Evolutionary conservation across 2,888 invertebrate genomes (phyloP), one percentile per base, ranked within the genome.

Genomic region (Dasypolia templi): DNA sequence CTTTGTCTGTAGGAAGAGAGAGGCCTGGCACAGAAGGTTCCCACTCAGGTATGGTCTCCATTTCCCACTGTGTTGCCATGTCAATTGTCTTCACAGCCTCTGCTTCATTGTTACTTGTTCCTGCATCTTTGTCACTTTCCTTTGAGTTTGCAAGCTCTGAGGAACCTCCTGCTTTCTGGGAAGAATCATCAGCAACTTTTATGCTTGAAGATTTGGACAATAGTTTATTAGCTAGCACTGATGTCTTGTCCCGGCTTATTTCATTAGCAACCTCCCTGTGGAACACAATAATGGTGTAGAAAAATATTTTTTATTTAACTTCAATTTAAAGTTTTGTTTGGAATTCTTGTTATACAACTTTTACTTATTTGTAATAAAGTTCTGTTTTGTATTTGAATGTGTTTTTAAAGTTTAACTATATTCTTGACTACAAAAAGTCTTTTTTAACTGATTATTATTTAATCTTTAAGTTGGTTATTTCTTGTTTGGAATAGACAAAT

Each of bases 191-290:
- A 68, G 84, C 78, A 64, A 74, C 70, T 80, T 89, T 90, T 68
- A 64, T 19, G 3, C 79, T 85, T 17, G 81, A 74, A 49, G 86
- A 63, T 83, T 90, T 93, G 53, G 86, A 76, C 64, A 88, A 76
- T 65, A 89, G 68, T 85, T 93, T 94, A 72, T 87, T 91, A 51
- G 88, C 83, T 55, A 89, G 85, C 73, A 85, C 75, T 69, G 87
- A 79, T 70, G 94, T 90, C 86, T 95, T 95, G 73, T 95, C 96
- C 79, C 95, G 90, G 78, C 95, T 95, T 55, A 94, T 83, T 88
- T 93, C 95, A 92, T 96, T 96, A 62, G 96, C 95, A 71, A 87
- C 87, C 87, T 94, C 95, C 75, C 96, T 96, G 87, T 67, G 91
- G 91, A 66, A 42, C 67, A 58, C 4, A 62, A 68, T 9, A 49